A percentile compares a stretch with the other conserved stretches of the same genome.
These are phyloP conservation scores for Spodoptera littoralis DNA, from an alignment of 2,888 invertebrate species.

Conservation along the genomic window DNA sequence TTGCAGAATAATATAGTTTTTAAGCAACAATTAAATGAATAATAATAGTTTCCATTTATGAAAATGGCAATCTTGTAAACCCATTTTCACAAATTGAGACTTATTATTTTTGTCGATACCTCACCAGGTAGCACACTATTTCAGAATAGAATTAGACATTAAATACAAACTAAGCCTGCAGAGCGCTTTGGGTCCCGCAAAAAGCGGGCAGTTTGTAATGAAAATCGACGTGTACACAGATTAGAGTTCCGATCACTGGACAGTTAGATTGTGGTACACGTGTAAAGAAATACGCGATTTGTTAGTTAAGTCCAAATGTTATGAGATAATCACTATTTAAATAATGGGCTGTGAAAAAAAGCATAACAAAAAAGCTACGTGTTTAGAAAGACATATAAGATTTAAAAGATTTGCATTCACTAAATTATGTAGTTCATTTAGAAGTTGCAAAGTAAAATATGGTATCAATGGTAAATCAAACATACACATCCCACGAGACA, in stretches of 20 bases:
- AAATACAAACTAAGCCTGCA: slow-evolving; percentile 72
- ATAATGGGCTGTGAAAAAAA: too few species aligned
- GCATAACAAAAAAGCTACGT: too few species aligned
- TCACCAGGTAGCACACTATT: slow-evolving; percentile 4
- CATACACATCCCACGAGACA: too few species aligned
- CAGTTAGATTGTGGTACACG: slow-evolving; percentile 49
- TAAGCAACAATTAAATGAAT: slow-evolving; percentile 53
- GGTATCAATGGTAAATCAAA: too few species aligned
- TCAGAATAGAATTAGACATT: slow-evolving; percentile 34
- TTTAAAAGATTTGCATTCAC: too few species aligned
- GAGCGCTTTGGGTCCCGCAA: slow-evolving; percentile 65
- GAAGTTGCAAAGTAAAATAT: too few species aligned
- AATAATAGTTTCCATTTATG: slow-evolving; percentile 43
- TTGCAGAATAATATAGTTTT: slow-evolving; percentile 50
- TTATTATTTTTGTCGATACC: slow-evolving; percentile 5
- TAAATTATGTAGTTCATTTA: too few species aligned
- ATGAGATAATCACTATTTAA: too few species aligned
- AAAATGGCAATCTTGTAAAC: slow-evolving; percentile 31
- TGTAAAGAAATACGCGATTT: slow-evolving; percentile 26
- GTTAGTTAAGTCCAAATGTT: too few species aligned
- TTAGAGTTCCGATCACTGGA: slow-evolving; percentile 69
- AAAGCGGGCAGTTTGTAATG: slow-evolving; percentile 77
- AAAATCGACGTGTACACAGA: slow-evolving; percentile 80
- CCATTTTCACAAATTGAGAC: slow-evolving; percentile 20
- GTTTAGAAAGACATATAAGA: too few species aligned